Percentiles rank a stretch among this genome's conserved stretches.
phyloP scores from a whole-genome alignment of 2,797 vertebrate genomes.

The Pipistrellus pipistrellus region DNA sequence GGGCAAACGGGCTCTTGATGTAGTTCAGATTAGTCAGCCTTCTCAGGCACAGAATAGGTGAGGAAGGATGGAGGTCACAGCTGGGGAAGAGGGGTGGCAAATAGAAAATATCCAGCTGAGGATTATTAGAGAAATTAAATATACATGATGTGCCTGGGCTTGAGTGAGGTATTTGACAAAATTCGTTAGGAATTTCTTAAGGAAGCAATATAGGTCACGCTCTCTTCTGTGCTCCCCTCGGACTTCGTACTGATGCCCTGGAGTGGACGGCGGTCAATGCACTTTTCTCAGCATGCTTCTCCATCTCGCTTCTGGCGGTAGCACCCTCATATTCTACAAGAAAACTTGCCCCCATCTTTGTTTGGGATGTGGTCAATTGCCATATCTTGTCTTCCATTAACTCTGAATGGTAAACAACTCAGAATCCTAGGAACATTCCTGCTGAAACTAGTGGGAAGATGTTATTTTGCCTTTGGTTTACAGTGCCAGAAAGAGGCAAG shows the following conservation, averaged over 20 bases:
- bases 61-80: not conserved
- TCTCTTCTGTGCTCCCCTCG: not conserved
- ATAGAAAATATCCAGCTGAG: not conserved
- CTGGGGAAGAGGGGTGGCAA: not conserved
- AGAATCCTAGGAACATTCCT: not conserved
- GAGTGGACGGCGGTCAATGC: rapidly evolving
- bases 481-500: not conserved
- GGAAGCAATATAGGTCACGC: not conserved
- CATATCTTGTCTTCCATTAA: not conserved
- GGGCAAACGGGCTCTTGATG: not conserved
- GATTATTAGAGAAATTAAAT: not conserved
- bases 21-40: not conserved
- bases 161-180: not conserved
- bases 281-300: not conserved
- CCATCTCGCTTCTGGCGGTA: not conserved
- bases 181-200: not conserved
- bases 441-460: not conserved
- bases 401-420: not conserved
- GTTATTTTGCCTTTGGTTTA: not conserved
- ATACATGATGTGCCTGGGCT: not conserved
- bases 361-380: not conserved
- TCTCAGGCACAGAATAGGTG: not conserved
- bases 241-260: not conserved
- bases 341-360: not conserved
- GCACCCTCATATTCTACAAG: not conserved